Conservation (phyloP, 2,888 invertebrate species). For the Melinaea marsaeus region DNA sequence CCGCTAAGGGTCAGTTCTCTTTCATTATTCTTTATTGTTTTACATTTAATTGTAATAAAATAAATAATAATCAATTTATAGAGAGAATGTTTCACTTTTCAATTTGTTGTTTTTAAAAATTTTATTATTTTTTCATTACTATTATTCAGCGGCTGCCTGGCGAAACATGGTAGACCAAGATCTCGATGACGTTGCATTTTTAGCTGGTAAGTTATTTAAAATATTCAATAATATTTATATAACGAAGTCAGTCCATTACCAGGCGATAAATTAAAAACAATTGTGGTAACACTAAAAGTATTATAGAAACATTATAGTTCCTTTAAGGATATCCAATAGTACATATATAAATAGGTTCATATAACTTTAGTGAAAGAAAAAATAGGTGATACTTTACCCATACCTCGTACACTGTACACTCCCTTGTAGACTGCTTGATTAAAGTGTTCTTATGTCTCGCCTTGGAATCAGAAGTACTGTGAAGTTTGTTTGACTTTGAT, state of each 20-base stretch:
- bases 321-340: too few species aligned
- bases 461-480: conserved; percentile 6
- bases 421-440: conserved; percentile 8
- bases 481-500: not conserved
- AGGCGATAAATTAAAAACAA: too few species aligned
- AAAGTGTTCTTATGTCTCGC: conserved; percentile 10
- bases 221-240: not conserved
- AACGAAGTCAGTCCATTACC: not conserved
- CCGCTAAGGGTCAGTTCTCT: conserved; percentile 70
- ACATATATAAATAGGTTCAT: too few species aligned
- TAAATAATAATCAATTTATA: too few species aligned
- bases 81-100: too few species aligned
- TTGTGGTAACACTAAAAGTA: too few species aligned
- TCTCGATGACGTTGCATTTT: conserved; percentile 94
- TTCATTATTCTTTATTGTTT: too few species aligned
- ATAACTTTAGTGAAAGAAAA: too few species aligned
- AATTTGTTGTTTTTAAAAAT: not conserved
- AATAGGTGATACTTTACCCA: too few species aligned
- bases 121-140: not conserved
- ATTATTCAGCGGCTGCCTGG: conserved; percentile 72
- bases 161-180: conserved; percentile 93
- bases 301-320: too few species aligned
- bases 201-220: conserved; percentile 83
- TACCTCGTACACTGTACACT: too few species aligned
- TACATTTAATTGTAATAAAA: too few species aligned